These are phyloP conservation scores for Lycaena phlaeas DNA, from an alignment of 2,888 invertebrate genomes.

Conservation along the genomic window DNA sequence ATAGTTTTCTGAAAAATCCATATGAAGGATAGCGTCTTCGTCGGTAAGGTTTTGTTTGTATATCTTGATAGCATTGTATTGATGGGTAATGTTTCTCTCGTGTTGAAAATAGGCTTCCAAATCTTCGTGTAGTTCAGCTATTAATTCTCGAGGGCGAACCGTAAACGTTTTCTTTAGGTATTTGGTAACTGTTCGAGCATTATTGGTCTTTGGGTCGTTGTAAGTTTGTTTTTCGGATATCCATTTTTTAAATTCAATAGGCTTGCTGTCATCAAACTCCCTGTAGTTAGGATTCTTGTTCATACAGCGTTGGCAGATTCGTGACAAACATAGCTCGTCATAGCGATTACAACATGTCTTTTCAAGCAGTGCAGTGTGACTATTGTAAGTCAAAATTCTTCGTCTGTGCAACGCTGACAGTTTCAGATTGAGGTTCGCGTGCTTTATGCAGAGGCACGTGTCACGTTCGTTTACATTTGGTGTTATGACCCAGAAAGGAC, in stretches of 20 bases:
- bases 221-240: neutral
- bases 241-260: neutral
- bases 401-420: no score
- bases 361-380: no score
- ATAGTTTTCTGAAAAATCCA: slow-evolving; percentile 40
- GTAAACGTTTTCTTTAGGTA: slow-evolving; percentile 22
- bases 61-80: slow-evolving; percentile 13
- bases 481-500: no score
- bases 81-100: slow-evolving; percentile 21
- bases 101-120: slow-evolving; percentile 21
- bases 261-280: neutral
- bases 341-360: no score
- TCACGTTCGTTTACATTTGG: no score
- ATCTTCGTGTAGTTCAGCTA: slow-evolving; percentile 22
- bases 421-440: no score
- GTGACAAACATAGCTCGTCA: no score
- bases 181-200: slow-evolving; percentile 20
- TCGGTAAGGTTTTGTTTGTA: slow-evolving; percentile 18
- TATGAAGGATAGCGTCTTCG: slow-evolving; percentile 19
- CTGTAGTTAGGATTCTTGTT: slow-evolving; percentile 20
- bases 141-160: slow-evolving; percentile 20
- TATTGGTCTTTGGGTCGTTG: slow-evolving; percentile 22
- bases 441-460: no score
- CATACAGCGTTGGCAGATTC: slow-evolving; percentile 19
- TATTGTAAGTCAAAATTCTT: no score